Conservation (phyloP, 2,888 invertebrate genomes). For the Lydus trimaculatus region DNA sequence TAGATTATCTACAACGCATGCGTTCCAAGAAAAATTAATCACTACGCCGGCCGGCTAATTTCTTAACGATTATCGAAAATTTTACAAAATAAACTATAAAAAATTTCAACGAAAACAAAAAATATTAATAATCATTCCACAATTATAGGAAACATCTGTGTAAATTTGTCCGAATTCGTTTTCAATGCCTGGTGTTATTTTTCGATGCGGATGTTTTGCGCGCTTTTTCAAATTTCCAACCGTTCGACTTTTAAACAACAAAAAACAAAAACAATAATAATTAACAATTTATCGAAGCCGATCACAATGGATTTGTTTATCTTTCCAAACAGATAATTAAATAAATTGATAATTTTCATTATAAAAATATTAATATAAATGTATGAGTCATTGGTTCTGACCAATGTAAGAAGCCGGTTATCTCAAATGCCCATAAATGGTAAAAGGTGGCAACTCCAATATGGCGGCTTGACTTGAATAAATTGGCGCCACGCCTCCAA, state of each 20-base stretch:
- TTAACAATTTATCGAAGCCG: no score
- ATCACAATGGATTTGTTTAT: not conserved
- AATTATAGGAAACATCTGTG: not conserved
- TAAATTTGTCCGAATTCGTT: not conserved
- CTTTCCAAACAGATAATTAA: not conserved
- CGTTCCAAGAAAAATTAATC: constrained; percentile 38
- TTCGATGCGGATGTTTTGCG: constrained; percentile 41
- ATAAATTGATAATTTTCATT: not conserved
- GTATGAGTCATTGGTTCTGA: constrained; percentile 51
- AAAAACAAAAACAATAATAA: no score
- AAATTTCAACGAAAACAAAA: not conserved
- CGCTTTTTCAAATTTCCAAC: constrained; percentile 44
- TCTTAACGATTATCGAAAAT: constrained; percentile 17
- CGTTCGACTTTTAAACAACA: not conserved
- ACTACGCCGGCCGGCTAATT: constrained; percentile 31
- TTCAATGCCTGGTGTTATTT: constrained; percentile 38
- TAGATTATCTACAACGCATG: no score
- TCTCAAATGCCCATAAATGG: constrained; percentile 72
- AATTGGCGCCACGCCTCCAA: constrained; percentile 56
- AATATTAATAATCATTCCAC: not conserved
- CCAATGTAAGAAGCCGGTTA: constrained; percentile 67
- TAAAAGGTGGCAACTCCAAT: constrained; percentile 60
- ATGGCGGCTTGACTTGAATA: constrained; percentile 57
- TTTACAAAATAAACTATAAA: not conserved
- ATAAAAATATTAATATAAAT: constrained; percentile 12